Evolutionary conservation across 2,888 invertebrate genomes (phyloP), one percentile per base, ranked within the genome.

Genomic region (Cerastis rubricosa): DNA sequence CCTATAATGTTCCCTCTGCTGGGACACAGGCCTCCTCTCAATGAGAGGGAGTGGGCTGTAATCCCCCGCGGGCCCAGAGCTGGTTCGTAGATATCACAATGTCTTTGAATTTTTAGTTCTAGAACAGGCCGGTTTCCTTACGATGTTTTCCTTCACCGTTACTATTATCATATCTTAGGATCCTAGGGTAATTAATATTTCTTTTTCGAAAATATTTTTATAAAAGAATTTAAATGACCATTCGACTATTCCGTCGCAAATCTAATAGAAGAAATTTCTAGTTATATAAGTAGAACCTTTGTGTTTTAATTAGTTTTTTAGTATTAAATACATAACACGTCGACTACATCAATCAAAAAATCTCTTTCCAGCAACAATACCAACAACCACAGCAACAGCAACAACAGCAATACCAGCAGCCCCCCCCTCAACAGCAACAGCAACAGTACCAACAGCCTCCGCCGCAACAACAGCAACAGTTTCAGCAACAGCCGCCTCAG

Each of bases 401-500:
- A 2, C 49, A 51, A 47, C 47, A 47, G 14, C 47, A 47, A 47
- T 93, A 93, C 43, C 92, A 89, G 3, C 92, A 94, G 35, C 57
- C n/a, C 11, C 51, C 51, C 8, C 51, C 22, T 11, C 51, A 17
- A 7, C 57, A 59, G 1, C 43, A 76, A 68, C 93, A 94, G 69
- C 51, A 54, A n/a, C n/a, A 25, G 5, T 25, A 57, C 25, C 57
- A 57, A 25, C 35, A 35, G 14, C 57, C n/a, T 3, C 51, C 51
- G 2, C 51, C 22, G 4, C 51, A 17, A 7, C 57, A 59, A 5
- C 43, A 76, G 69, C 93, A 94, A 70, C 94, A 94, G 70, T 93
- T 93, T 40, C 92, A 89, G 2, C 92, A 94, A 29, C 92, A 89
- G 1, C 92, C 81, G 64, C 80, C 70, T 19, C 82, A 66, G 71